These are phyloP conservation scores for Amblyornis subalaris DNA, from an alignment of 2,113 vertebrate genomes.

Conservation along the genomic window DNA sequence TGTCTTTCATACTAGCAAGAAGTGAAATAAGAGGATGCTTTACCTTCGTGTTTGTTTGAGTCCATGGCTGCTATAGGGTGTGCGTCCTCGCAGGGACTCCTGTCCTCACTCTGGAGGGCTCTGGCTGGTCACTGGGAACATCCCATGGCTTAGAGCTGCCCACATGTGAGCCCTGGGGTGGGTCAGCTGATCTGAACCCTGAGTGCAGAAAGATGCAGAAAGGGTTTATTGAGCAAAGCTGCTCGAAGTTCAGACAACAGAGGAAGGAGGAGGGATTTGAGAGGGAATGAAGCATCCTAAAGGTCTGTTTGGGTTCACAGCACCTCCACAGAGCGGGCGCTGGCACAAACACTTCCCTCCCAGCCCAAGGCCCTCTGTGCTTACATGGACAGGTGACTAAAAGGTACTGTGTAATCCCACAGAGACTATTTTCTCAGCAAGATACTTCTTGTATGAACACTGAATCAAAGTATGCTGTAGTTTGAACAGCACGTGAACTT, in stretches of 20 bases:
- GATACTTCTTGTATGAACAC: background rate
- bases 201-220: conserved; percentile 65
- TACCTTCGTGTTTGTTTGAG: conserved; percentile 74
- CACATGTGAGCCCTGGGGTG: conserved; percentile 54
- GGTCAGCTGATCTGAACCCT: conserved; percentile 62
- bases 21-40: conserved; percentile 36
- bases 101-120: conserved; percentile 59
- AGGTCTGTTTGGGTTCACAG: background rate
- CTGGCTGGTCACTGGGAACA: conserved; percentile 58
- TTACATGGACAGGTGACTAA: background rate
- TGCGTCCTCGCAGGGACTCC: conserved; percentile 36
- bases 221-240: conserved; percentile 44
- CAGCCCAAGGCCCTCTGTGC: background rate
- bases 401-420: background rate
- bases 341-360: background rate
- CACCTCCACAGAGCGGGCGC: background rate
- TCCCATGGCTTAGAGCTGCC: conserved; percentile 58
- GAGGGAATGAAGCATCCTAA: background rate
- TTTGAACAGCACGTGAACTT: background rate
- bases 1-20: background rate
- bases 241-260: background rate
- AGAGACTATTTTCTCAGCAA: background rate
- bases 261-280: background rate
- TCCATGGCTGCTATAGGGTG: conserved; percentile 64
- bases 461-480: background rate